A percentile compares a stretch with the other conserved stretches of the same genome.
Conservation (phyloP, 2,113 vertebrate genomes). For the Boulengeromyrus knoepffleri region DNA sequence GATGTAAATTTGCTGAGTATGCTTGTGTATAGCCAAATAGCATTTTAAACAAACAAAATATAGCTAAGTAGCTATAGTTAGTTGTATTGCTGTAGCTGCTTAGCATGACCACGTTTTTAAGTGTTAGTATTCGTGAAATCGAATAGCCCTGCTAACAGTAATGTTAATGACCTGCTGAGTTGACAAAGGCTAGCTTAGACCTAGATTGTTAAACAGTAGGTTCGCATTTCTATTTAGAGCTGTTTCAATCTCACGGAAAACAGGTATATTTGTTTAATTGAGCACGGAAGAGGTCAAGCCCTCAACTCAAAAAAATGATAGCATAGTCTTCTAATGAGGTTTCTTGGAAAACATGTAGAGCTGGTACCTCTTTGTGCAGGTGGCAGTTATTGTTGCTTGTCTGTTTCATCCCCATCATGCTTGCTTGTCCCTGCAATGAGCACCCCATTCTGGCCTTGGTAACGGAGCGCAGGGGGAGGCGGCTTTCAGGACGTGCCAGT, state of each 20-base stretch:
- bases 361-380: not conserved
- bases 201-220: not conserved
- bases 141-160: not conserved
- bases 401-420: not conserved
- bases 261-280: not conserved
- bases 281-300: not conserved
- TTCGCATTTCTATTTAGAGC: not conserved
- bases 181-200: not conserved
- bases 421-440: not conserved
- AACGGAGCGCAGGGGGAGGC: too few species aligned
- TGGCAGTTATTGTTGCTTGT: not conserved
- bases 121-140: not conserved
- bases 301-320: not conserved
- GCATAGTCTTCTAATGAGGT: not conserved
- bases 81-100: not conserved
- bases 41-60: not conserved
- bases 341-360: not conserved
- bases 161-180: not conserved
- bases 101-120: not conserved
- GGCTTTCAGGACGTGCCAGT: not conserved
- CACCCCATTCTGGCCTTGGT: not conserved
- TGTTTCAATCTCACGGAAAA: not conserved
- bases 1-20: not conserved
- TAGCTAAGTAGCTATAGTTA: not conserved
- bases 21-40: not conserved